A percentile compares a stretch with the other conserved stretches of the same genome.
phyloP scores from a whole-genome alignment of 2,797 vertebrate genomes.

The Ibycter americanus region DNA sequence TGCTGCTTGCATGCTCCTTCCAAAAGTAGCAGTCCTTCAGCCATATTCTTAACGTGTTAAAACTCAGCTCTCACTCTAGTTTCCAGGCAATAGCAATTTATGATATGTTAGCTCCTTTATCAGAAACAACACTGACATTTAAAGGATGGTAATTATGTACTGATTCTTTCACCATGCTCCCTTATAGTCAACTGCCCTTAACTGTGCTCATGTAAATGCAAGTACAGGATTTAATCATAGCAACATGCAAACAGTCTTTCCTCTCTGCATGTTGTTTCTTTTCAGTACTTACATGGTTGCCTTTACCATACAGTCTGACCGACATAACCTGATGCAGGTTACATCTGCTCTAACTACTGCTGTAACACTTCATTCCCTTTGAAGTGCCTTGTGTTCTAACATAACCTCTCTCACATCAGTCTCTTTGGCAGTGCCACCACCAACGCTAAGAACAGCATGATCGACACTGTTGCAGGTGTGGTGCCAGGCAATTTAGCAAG shows the following conservation, averaged over 20 bases:
- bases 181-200: not conserved
- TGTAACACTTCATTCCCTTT: not conserved
- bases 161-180: not conserved
- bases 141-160: not conserved
- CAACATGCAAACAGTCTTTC: not conserved
- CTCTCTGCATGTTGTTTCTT: not conserved
- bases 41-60: not conserved
- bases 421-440: not conserved
- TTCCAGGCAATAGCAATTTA: not conserved
- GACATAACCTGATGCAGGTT: not conserved
- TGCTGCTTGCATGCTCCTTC: not conserved
- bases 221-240: not conserved
- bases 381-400: not conserved
- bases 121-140: not conserved
- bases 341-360: not conserved
- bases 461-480: not conserved
- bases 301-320: not conserved
- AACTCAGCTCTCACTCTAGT: not conserved
- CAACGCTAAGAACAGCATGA: fast-evolving
- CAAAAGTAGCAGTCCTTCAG: not conserved
- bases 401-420: not conserved
- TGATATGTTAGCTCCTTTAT: too few relatives aligned
- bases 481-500: not conserved
- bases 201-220: not conserved
- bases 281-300: not conserved